These are phyloP conservation scores for Anhinga anhinga DNA, from an alignment of 2,113 vertebrate species.

Conservation along the genomic window DNA sequence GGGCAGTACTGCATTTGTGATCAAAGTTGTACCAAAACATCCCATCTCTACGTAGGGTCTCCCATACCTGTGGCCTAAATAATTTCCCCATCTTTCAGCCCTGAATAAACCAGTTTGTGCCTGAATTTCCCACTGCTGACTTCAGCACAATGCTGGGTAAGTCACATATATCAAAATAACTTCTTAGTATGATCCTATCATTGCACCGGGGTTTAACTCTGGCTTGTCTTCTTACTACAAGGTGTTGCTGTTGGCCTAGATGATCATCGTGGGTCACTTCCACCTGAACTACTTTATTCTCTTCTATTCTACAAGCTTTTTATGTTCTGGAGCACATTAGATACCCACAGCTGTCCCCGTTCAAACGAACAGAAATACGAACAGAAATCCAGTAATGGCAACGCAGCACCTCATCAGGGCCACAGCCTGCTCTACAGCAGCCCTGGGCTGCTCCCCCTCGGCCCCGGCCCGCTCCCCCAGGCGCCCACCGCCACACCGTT, in stretches of 20 bases:
- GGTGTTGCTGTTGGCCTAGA: neutral
- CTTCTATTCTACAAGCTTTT: neutral
- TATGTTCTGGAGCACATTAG: neutral
- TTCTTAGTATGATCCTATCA: accelerated
- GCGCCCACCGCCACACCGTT: accelerated
- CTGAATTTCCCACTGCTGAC: accelerated
- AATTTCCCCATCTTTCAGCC: neutral
- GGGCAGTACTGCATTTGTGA: neutral
- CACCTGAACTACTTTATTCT: neutral
- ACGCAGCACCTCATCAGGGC: accelerated
- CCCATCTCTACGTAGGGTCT: accelerated
- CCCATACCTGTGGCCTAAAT: neutral
- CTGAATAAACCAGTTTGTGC: neutral
- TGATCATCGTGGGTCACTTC: accelerated
- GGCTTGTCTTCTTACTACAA: neutral
- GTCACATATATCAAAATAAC: neutral
- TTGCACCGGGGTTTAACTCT: neutral
- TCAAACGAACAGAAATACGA: neutral
- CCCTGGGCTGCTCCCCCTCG: accelerated
- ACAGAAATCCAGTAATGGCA: accelerated
- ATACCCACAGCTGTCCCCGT: too few relatives aligned
- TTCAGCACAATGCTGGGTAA: neutral
- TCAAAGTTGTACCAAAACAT: neutral
- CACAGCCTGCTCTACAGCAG: accelerated
- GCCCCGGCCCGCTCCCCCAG: accelerated